Percentiles rank a stretch among this genome's conserved stretches.
These are phyloP conservation scores for Salvelinus namaycush DNA, from an alignment of 2,113 vertebrate species.

Conservation along the genomic window DNA sequence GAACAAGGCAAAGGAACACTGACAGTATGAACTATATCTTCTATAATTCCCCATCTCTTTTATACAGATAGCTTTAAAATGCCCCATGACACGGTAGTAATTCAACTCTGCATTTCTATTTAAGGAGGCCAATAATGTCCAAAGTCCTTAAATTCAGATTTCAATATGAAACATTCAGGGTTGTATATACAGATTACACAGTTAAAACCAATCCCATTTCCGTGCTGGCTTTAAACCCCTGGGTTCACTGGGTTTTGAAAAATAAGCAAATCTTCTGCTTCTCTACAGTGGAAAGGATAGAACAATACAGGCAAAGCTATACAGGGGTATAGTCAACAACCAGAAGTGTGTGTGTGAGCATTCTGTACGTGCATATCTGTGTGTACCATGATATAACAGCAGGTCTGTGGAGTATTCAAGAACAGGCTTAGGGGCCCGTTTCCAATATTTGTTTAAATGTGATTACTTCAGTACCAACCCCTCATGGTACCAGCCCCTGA, in stretches of 20 bases:
- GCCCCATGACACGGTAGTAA: slow-evolving; percentile 1
- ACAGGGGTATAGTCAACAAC: slow-evolving; percentile 16
- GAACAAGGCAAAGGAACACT: slow-evolving; percentile 2
- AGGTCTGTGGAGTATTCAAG: slow-evolving; percentile 64
- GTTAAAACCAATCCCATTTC: background rate
- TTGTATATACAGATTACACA: background rate
- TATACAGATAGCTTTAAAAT: slow-evolving; percentile 26
- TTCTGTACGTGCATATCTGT: background rate
- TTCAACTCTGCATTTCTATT: background rate
- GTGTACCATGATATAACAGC: slow-evolving; percentile 50
- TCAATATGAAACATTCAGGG: background rate
- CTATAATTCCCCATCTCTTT: slow-evolving; percentile 11
- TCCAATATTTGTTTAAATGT: slow-evolving; percentile 40
- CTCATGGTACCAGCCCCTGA: slow-evolving; percentile 23
- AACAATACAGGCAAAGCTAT: slow-evolving; percentile 10
- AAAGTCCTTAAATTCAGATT: background rate
- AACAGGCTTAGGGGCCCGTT: slow-evolving; percentile 50
- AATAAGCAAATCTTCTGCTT: slow-evolving; percentile 28
- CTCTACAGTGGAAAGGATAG: slow-evolving; percentile 20
- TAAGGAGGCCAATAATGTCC: background rate
- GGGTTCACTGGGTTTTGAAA: background rate
- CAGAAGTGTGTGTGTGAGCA: slow-evolving; percentile 18
- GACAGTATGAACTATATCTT: background rate
- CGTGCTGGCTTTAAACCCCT: slow-evolving; percentile 15
- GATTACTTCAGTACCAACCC: slow-evolving; percentile 35